These are phyloP conservation scores for Scylla paramamosain DNA, from an alignment of 1,140 invertebrate species.

Conservation along the genomic window DNA sequence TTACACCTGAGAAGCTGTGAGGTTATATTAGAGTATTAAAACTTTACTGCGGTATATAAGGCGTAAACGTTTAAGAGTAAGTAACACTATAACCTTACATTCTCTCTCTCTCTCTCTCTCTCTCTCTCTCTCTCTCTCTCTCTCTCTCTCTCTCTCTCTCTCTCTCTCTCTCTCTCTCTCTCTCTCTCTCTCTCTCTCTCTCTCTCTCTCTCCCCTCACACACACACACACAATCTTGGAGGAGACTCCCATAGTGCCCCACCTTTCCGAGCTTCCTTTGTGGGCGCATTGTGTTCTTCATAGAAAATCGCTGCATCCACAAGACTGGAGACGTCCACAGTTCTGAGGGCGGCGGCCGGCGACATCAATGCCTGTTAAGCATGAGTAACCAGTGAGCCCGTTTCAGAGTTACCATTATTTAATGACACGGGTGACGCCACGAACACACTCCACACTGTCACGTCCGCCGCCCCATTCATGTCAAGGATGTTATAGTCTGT, in stretches of 20 bases:
- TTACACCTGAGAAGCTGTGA: too few relatives aligned
- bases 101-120: constrained; percentile 16
- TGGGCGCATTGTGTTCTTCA: constrained; percentile 29
- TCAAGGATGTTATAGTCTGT: constrained; percentile 62
- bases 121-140: constrained; percentile 51
- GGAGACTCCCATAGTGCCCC: too few relatives aligned
- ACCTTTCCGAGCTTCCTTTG: not conserved
- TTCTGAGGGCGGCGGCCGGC: not conserved
- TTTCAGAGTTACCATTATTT: constrained; percentile 50
- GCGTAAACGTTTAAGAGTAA: too few relatives aligned
- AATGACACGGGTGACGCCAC: constrained; percentile 45
- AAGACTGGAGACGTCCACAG: constrained; percentile 31
- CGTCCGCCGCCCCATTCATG: constrained; percentile 58
- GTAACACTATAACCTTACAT: too few relatives aligned
- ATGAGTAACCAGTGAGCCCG: constrained; percentile 32
- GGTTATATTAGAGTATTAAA: too few relatives aligned
- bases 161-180: not conserved
- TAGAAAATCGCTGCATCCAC: constrained; percentile 52
- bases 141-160: constrained; percentile 47
- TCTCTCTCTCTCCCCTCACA: not conserved
- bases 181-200: not conserved
- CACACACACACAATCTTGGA: not conserved
- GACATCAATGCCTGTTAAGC: constrained; percentile 49
- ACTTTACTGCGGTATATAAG: too few relatives aligned
- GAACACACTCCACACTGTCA: constrained; percentile 52